phyloP scores from a whole-genome alignment of 1,140 invertebrate genomes.

The Cyrtorhinus lividipennis region DNA sequence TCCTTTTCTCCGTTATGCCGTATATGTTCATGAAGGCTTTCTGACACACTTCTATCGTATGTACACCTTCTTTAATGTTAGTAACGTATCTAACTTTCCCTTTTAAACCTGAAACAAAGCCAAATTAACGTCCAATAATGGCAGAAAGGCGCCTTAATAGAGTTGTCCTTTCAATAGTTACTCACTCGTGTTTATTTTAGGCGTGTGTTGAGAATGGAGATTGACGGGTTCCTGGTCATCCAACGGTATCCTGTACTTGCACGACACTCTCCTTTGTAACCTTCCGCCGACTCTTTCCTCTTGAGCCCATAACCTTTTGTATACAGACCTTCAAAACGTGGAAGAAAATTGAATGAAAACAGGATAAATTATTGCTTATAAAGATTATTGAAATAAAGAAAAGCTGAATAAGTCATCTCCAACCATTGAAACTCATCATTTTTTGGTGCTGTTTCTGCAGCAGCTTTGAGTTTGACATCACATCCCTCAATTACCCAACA shows the following conservation, averaged over 20 bases:
- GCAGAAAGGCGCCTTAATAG: no score
- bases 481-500: no score
- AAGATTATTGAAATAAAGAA: no score
- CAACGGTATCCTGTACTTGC: slow-evolving; percentile 34
- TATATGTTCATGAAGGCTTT: slow-evolving; percentile 39
- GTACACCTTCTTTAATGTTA: slow-evolving; percentile 13
- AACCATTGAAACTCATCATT: no score
- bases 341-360: no score
- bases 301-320: slow-evolving; percentile 23
- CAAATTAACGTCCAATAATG: no score
- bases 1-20: slow-evolving; percentile 37
- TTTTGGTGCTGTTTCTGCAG: no score
- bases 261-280: slow-evolving; percentile 31
- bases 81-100: slow-evolving; percentile 15
- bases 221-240: slow-evolving; percentile 10
- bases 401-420: no score
- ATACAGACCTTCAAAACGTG: slow-evolving; percentile 26
- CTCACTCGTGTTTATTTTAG: slow-evolving; percentile 16
- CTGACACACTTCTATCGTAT: slow-evolving; percentile 35
- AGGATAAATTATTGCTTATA: no score
- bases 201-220: neutral
- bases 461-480: no score
- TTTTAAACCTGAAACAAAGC: slow-evolving; percentile 17
- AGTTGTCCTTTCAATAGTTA: no score
- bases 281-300: slow-evolving; percentile 23